Percentiles rank a stretch among this genome's conserved stretches.
phyloP scores from a whole-genome alignment of 2,113 vertebrate species.

The Eurystomus gularis region DNA sequence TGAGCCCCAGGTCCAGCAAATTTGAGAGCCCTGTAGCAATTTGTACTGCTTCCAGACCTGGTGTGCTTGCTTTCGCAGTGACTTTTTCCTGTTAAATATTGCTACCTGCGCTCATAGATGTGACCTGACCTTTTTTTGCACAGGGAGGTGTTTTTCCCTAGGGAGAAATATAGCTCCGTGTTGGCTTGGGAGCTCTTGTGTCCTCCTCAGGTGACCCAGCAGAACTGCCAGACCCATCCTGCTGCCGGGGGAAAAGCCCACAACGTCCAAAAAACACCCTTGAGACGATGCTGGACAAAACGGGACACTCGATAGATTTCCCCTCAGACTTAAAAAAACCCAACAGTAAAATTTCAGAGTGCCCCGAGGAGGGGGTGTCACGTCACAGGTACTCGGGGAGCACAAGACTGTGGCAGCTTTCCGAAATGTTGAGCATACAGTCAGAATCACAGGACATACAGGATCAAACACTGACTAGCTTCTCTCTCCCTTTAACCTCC shows the following conservation, averaged over 20 bases:
- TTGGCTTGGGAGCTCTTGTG: not conserved
- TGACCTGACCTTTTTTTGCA: not conserved
- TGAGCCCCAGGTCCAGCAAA: not conserved
- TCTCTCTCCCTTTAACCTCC: slow-evolving; percentile 32
- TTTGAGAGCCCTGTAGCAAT: not conserved
- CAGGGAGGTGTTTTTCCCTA: not conserved
- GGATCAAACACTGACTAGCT: slow-evolving; percentile 66
- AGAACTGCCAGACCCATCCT: slow-evolving; percentile 18
- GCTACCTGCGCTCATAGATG: not conserved
- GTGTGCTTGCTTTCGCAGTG: not conserved
- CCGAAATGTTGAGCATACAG: not conserved
- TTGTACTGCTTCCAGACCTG: not conserved
- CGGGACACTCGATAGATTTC: not conserved
- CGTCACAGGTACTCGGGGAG: slow-evolving; percentile 51
- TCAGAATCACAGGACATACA: slow-evolving; percentile 59
- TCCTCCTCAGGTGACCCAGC: slow-evolving; percentile 36
- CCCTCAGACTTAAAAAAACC: not conserved
- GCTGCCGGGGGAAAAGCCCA: slow-evolving; percentile 9
- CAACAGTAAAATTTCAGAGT: not conserved
- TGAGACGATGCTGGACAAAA: slow-evolving; percentile 42
- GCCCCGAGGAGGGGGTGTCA: not conserved
- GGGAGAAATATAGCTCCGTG: not conserved
- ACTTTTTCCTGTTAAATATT: not conserved
- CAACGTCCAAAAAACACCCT: not conserved
- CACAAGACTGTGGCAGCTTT: not conserved